Evolutionary conservation across 2,888 invertebrate species (phyloP).

Genomic region (Laspeyria flexula): DNA sequence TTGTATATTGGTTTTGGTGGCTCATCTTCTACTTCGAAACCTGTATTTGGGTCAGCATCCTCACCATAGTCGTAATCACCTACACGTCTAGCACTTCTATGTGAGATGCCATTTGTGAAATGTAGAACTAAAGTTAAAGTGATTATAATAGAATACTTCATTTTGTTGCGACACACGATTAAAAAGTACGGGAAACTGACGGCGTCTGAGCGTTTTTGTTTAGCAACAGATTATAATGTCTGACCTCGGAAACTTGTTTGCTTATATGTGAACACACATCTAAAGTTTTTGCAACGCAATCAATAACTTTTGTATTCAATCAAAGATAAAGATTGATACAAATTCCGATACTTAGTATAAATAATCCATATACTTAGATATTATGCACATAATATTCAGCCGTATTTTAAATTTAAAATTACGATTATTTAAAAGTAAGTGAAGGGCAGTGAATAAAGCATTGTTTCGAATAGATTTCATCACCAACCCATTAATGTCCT

Average conservation of each 20-base stretch:
- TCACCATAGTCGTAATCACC: constrained; percentile 18
- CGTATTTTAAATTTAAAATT: no score
- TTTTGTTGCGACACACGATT: constrained; percentile 37
- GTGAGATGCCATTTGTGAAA: constrained; percentile 13
- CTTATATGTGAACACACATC: constrained; percentile 7
- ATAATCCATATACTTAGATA: no score
- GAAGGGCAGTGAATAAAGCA: no score
- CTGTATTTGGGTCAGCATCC: constrained; percentile 7
- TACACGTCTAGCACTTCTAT: no score
- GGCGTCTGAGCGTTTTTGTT: constrained; percentile 41
- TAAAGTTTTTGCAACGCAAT: constrained; percentile 26
- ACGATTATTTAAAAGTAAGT: no score
- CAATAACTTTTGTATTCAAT: neutral
- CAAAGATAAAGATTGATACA: no score
- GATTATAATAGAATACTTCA: constrained; percentile 44
- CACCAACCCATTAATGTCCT: no score
- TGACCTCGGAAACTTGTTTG: constrained; percentile 51
- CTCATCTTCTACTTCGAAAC: constrained; percentile 26
- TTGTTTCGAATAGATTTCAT: no score
- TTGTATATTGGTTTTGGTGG: constrained; percentile 55
- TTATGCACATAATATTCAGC: no score
- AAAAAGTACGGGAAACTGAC: constrained; percentile 20
- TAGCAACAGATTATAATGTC: constrained; percentile 20
- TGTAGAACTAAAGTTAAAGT: constrained; percentile 26
- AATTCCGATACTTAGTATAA: no score